A percentile compares a stretch with the other conserved stretches of the same genome.
Conservation (phyloP, 2,888 invertebrate genomes). For the Lasioglossum oenotherae region DNA sequence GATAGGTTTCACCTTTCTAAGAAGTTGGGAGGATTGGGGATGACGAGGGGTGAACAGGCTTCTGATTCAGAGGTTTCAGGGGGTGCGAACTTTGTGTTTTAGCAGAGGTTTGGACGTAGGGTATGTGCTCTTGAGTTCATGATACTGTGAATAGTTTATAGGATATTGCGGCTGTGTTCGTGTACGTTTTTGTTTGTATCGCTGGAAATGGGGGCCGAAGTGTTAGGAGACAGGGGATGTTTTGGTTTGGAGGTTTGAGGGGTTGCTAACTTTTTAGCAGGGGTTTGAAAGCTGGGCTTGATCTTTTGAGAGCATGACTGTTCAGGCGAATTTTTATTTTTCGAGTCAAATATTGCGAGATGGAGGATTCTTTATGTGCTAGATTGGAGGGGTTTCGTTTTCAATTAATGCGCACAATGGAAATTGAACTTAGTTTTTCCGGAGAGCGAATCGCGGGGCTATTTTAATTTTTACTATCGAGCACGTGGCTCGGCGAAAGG, state of each 20-base stretch:
- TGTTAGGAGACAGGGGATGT: not conserved
- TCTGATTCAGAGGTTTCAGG: not conserved
- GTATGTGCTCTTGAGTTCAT: not conserved
- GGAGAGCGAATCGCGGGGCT: too few relatives aligned
- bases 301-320: not conserved
- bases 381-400: too few relatives aligned
- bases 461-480: not conserved
- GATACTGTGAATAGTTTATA: not conserved
- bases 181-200: too few relatives aligned
- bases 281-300: not conserved
- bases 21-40: not conserved
- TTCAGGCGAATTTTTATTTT: not conserved
- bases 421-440: too few relatives aligned
- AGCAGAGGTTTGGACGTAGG: not conserved
- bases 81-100: not conserved
- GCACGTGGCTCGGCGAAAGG: not conserved
- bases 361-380: not conserved
- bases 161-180: not conserved
- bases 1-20: not conserved
- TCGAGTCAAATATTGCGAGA: not conserved
- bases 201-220: not conserved
- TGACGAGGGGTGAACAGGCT: not conserved
- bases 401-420: too few relatives aligned
- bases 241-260: not conserved
- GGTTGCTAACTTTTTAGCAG: not conserved